phyloP scores from a whole-genome alignment of 2,888 invertebrate species.

The Clostera curtula region DNA sequence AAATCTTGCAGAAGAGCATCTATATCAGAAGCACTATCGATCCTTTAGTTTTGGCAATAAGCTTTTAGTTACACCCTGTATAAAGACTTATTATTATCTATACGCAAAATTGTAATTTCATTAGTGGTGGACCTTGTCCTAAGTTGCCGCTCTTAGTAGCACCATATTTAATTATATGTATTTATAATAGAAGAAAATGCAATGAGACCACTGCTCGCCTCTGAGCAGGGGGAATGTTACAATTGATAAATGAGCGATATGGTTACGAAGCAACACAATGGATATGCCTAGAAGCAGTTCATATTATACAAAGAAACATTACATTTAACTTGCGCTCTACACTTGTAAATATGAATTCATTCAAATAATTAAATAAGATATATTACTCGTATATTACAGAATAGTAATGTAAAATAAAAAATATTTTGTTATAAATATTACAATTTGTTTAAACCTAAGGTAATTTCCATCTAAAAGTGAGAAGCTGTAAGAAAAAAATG shows the following conservation, averaged over 20 bases:
- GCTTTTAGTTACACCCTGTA: too few relatives aligned
- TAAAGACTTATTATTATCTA: too few relatives aligned
- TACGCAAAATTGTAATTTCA: too few relatives aligned
- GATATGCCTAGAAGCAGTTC: conserved; percentile 40
- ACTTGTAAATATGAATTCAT: conserved; percentile 53
- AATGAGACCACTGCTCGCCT: conserved; percentile 9
- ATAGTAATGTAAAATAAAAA: conserved; percentile 50
- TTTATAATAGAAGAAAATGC: conserved; percentile 9
- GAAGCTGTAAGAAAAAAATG: conserved; percentile 29
- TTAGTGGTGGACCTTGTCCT: conserved; percentile 1
- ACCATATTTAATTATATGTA: conserved; percentile 25
- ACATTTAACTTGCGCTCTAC: conserved; percentile 36
- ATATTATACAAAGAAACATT: conserved; percentile 42
- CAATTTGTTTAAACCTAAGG: conserved; percentile 43
- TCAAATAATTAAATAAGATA: conserved; percentile 57
- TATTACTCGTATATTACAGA: conserved; percentile 59
- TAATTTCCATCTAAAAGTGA: conserved; percentile 30
- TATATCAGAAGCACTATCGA: too few relatives aligned
- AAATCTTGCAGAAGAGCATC: too few relatives aligned
- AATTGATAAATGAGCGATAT: conserved; percentile 31
- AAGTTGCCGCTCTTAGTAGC: conserved; percentile 22
- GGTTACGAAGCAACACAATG: conserved; percentile 37
- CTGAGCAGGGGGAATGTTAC: conserved; percentile 29
- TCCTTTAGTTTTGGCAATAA: too few relatives aligned
- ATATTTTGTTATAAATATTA: conserved; percentile 54